Conservation (phyloP, 2,888 invertebrate genomes). For the Pterostichus madidus region DNA sequence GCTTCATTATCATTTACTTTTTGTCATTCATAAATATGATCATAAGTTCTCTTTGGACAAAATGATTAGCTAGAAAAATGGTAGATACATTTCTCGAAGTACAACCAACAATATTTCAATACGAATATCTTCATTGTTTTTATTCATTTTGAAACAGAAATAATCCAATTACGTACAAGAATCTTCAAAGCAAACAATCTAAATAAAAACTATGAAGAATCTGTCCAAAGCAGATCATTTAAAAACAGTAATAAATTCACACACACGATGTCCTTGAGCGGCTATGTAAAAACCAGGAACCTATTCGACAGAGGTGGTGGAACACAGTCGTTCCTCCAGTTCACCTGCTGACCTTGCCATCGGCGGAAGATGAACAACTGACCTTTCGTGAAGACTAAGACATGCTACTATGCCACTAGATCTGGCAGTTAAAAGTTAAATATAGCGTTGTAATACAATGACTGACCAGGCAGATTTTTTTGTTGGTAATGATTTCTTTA, state of each 20-base stretch:
- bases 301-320: background rate
- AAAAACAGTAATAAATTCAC: too few species aligned
- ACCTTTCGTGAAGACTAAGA: constrained; percentile 43
- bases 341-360: constrained; percentile 63
- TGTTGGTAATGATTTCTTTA: background rate
- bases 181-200: too few species aligned
- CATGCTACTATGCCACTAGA: constrained; percentile 10
- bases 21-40: too few species aligned
- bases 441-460: background rate
- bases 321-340: constrained; percentile 43
- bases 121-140: too few species aligned
- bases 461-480: background rate
- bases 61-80: too few species aligned
- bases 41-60: too few species aligned
- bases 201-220: background rate
- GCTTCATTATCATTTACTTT: too few species aligned
- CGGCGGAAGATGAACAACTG: constrained; percentile 61
- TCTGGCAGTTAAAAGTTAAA: background rate
- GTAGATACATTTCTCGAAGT: too few species aligned
- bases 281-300: constrained; percentile 55
- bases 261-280: constrained; percentile 14
- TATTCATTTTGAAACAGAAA: too few species aligned
- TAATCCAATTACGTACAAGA: too few species aligned
- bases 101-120: too few species aligned
- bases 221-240: too few species aligned